phyloP scores from a whole-genome alignment of 2,888 invertebrate species.

The Matsumyia berberina region DNA sequence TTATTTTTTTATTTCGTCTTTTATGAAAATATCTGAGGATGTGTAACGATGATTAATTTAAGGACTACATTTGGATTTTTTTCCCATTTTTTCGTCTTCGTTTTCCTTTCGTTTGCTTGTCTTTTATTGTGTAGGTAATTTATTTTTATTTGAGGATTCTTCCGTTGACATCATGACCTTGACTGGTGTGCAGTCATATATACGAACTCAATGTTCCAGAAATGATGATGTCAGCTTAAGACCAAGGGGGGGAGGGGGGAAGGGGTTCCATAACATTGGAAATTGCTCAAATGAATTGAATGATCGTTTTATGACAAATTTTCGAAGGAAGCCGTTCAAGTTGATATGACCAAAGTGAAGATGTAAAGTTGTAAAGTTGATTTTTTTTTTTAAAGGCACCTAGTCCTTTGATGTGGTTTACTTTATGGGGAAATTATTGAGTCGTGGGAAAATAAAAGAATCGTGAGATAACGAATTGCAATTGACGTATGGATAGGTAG shows the following conservation, averaged over 20 bases:
- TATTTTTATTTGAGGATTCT: conserved; percentile 36
- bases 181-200: conserved; percentile 23
- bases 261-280: background rate
- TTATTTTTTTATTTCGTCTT: conserved; percentile 8
- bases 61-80: conserved; percentile 8
- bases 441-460: background rate
- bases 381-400: background rate
- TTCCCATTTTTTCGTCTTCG: too few species aligned
- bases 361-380: background rate
- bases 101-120: background rate
- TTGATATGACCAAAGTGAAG: conserved; percentile 6
- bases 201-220: conserved; percentile 20
- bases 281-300: conserved; percentile 44
- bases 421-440: conserved; percentile 15
- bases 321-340: conserved; percentile 24
- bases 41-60: conserved; percentile 45
- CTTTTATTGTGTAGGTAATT: conserved; percentile 34
- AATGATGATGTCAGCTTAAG: conserved; percentile 36
- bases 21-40: conserved; percentile 16
- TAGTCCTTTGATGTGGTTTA: conserved; percentile 2
- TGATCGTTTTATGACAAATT: conserved; percentile 49
- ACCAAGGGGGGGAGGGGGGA: too few species aligned
- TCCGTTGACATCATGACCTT: conserved; percentile 23
- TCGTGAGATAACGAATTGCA: background rate
- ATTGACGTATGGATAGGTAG: background rate